Evolutionary conservation across 2,888 invertebrate species (phyloP).

Genomic region (Chloroclysta siterata): DNA sequence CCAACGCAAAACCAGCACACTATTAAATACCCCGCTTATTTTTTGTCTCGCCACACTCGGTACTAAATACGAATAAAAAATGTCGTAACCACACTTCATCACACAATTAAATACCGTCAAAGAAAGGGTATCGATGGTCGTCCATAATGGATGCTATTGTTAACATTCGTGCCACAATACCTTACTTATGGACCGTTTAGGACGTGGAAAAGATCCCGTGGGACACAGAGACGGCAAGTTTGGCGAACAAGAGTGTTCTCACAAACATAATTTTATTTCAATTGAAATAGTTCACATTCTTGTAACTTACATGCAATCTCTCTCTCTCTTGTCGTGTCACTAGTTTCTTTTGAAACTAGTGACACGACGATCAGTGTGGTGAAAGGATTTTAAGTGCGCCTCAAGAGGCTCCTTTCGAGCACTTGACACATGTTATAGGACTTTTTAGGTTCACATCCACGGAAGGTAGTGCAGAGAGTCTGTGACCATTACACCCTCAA

Average conservation of each 20-base stretch:
- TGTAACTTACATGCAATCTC: too few relatives aligned
- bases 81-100: slow-evolving; percentile 83
- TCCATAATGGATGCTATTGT: slow-evolving; percentile 81
- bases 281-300: too few relatives aligned
- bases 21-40: slow-evolving; percentile 38
- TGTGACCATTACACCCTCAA: too few relatives aligned
- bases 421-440: too few relatives aligned
- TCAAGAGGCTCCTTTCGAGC: too few relatives aligned
- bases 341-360: too few relatives aligned
- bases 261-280: too few relatives aligned
- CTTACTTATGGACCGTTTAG: slow-evolving; percentile 81
- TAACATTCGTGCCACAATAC: slow-evolving; percentile 79
- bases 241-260: slow-evolving; percentile 11
- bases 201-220: slow-evolving; percentile 79
- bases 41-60: slow-evolving; percentile 54
- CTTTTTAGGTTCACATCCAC: too few relatives aligned
- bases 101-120: slow-evolving; percentile 81
- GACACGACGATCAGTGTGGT: too few relatives aligned
- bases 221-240: slow-evolving; percentile 47
- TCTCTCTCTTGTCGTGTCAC: too few relatives aligned
- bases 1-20: background rate
- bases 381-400: too few relatives aligned
- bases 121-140: slow-evolving; percentile 82
- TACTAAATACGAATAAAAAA: slow-evolving; percentile 59
- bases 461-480: too few relatives aligned